Base-by-base conservation (phyloP, 2,113 vertebrate species). In the Oreotrochilus melanogaster region DNA sequence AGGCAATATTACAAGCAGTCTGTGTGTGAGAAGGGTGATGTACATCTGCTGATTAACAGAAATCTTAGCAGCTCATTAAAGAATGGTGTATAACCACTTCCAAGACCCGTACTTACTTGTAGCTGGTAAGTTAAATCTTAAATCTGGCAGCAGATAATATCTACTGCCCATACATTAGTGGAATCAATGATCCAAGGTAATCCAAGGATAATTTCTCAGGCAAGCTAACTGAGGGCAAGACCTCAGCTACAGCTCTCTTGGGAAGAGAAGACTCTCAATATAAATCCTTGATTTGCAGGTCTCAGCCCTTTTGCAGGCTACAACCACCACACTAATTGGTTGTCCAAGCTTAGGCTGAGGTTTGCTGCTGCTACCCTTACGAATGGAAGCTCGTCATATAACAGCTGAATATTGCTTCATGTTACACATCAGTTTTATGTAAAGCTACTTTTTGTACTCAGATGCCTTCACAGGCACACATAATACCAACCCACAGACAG, bases 161-260 rank as follows among this genome's bases (percentile, higher is more conserved):
- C 57, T 91, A 58, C 80, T 91, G 84, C 15, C 88, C 54, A 75
- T 72, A 65, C 72, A 95, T 97, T 93, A 94, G 72, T 81, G 87
- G 81, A 96, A 95, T 94, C 95, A 96, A 85, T 96, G 91, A 93
- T 80, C 78, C 93, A 86, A 86, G 89, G 86, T 91, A 96, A 96
- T 91, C 61, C 85, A 96, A 88, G 89, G 92, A 79, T 96, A 95
- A 97, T 96, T 97, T 97, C 93, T 96, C 84, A 96, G 81, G 66
- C 70, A 88, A 92, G 96, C 87, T 95, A 95, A 97, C 76, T 70
- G 78, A 97, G 58, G 43, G 64, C 93, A 47, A 47, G 84, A 92
- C 84, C 92, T 82, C 66, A 78, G 61, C 87, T 75, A 83, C 67
- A 65, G 82, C 65, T 72, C 89, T 96, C 89, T 51, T 94, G 93